Percentiles rank a stretch among this genome's conserved stretches.
Evolutionary conservation across 2,888 invertebrate genomes (phyloP).

Genomic region (Halocaridina rubra): DNA sequence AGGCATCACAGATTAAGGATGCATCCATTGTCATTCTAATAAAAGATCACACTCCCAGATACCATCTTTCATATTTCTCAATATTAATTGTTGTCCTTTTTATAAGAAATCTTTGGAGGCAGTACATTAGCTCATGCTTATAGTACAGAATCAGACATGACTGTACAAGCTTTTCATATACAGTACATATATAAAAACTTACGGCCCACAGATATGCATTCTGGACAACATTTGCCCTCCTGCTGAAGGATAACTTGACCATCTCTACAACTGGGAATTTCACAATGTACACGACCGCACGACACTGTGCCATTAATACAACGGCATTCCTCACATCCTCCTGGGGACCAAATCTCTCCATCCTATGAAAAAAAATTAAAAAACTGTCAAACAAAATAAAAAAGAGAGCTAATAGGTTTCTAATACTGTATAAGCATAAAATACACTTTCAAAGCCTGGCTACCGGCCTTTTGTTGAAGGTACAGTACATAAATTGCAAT

Average conservation of each 20-base stretch:
- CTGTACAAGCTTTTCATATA: no score
- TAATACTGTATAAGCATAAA: not conserved
- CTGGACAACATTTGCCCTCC: conserved; percentile 54
- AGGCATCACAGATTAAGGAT: not conserved
- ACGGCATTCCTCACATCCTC: conserved; percentile 59
- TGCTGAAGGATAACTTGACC: conserved; percentile 49
- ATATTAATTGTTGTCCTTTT: not conserved
- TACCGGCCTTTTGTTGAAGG: no score
- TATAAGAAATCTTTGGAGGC: not conserved
- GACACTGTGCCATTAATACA: conserved; percentile 59
- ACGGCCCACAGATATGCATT: conserved; percentile 59
- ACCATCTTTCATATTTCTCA: no score
- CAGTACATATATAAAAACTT: no score
- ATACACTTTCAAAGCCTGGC: no score
- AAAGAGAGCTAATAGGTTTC: not conserved
- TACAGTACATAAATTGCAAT: no score
- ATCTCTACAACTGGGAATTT: conserved; percentile 27
- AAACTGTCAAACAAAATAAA: not conserved
- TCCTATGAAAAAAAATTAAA: conserved; percentile 4
- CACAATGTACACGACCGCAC: conserved; percentile 43
- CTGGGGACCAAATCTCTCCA: conserved; percentile 51
- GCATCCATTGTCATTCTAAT: no score
- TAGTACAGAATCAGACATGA: no score
- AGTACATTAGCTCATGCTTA: not conserved
- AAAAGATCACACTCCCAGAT: no score